Evolutionary conservation across 2,888 invertebrate genomes (phyloP), one percentile per base, ranked within the genome.

Genomic region (Pterostichus madidus): DNA sequence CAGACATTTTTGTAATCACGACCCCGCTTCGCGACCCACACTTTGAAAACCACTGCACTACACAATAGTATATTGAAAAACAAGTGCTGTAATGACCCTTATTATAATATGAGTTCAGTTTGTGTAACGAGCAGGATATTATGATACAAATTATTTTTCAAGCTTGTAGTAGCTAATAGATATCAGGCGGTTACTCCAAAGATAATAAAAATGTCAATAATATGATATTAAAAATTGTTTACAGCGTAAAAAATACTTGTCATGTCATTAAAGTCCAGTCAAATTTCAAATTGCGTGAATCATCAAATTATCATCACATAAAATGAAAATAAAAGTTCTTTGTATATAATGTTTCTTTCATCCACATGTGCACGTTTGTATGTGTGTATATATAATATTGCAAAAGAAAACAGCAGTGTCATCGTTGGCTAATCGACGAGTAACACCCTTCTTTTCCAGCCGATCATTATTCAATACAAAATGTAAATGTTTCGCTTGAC

Each of bases 211-310:
- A 35, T 24, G 24, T 10, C 31, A 13, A 32, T n/a, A 64, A 64
- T 11, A 7, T 64, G 64, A n/a, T 64, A 64, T 39, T 64, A 35
- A 64, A 64, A 64, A 35, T 64, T 32, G 64, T 32, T 64, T 64
- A 64, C 64, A 35, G 5, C 64, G 35, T 64, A 64, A 64, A 64
- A 75, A 75, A 39, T 71, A n/a, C 49, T 44, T 49, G 49, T 75
- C 52, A 75, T 52, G 75, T 75, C 75, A 75, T 75, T 75, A 75
- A 52, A 52, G 52, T 49, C 31, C 46, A 52, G 75, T 52, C 24
- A 52, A 75, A 75, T 52, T 49, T 49, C 17, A 35, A 71, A 71
- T 71, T 71, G 52, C 75, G 11, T 75, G 75, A 75, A 49, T 75
- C 75, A 75, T 75, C 75, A 75, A 17, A 75, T 46, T 52, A 52